Conservation (phyloP, 2,797 vertebrate genomes). For the Tiaroga cobitis region DNA sequence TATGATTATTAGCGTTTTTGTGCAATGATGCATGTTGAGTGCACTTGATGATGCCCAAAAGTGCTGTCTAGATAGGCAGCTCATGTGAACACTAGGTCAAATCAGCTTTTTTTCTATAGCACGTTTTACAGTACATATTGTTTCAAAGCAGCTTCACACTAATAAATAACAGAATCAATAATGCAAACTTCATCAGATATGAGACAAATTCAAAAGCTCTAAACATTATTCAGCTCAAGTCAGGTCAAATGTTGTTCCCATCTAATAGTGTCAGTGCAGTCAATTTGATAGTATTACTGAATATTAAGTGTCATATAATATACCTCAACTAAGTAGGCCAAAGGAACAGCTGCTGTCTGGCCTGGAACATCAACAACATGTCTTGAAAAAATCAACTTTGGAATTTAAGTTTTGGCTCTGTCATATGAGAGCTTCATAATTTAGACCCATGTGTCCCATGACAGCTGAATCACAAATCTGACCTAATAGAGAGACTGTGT, state of each 20-base stretch:
- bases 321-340: not conserved
- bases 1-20: not conserved
- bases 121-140: not conserved
- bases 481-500: not conserved
- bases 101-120: not conserved
- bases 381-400: conserved; percentile 28
- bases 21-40: not conserved
- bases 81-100: not conserved
- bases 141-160: not conserved
- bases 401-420: conserved; percentile 49
- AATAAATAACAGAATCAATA: not conserved
- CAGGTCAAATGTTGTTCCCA: not conserved
- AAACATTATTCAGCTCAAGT: not conserved
- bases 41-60: not conserved
- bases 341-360: not conserved
- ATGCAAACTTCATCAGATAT: not conserved
- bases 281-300: not conserved
- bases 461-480: conserved; percentile 63
- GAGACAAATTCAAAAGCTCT: not conserved
- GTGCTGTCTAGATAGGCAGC: not conserved
- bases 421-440: conserved; percentile 9
- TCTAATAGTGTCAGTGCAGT: not conserved
- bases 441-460: not conserved
- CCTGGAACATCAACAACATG: conserved; percentile 7
- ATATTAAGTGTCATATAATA: not conserved